Base-by-base conservation (phyloP, 2,888 invertebrate species). In the Eilema caniola region DNA sequence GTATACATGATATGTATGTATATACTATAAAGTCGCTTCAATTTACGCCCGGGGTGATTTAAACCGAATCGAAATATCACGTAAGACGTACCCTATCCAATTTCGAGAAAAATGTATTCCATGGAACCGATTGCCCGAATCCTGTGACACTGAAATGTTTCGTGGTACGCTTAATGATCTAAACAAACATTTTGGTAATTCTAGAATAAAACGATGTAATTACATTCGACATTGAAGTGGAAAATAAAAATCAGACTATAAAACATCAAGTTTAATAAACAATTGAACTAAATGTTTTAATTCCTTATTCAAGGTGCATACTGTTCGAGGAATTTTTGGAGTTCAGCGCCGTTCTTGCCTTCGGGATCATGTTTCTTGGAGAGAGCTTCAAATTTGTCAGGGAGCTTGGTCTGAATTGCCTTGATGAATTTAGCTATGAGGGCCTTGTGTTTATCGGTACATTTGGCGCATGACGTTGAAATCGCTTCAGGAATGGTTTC, bases 401-500 rank as follows among this genome's bases (percentile, higher is more conserved):
- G 62, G 14, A 62, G 23, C n/a, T 68, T 56, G 5, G 25, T 10
- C 23, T 37, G n/a, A 3, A 62, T 62, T 25, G 62, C 67, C 7
- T 62, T 24, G 56, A 62, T n/a, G 24, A 16, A 24, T 37, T 68
- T 68, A 0, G 67, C 67, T 25, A 56, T 12, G 2, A 68, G 14
- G 1, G 23, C n/a, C n/a, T 56, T 68, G 12, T 68, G 67, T 37
- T 62, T 68, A 0, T 62, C 67, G 8, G 67, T 37, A 16, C 67
- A 68, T n/a, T 68, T 62, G 20, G 24, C 25, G 62, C 67, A 68
- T 1, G 62, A 62, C 37, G 67, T 53, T 16, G 11, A 5, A 1
- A 62, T 2, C 5, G 31, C 63, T 8, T 53, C 64, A 14, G 69
- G 69, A 31, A 62, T 64, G 28, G 47, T 66, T 69, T 65, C 60